Evolutionary conservation across 2,797 vertebrate genomes (phyloP), one percentile per base, ranked within the genome.

Genomic region (Psittacula derbiana): DNA sequence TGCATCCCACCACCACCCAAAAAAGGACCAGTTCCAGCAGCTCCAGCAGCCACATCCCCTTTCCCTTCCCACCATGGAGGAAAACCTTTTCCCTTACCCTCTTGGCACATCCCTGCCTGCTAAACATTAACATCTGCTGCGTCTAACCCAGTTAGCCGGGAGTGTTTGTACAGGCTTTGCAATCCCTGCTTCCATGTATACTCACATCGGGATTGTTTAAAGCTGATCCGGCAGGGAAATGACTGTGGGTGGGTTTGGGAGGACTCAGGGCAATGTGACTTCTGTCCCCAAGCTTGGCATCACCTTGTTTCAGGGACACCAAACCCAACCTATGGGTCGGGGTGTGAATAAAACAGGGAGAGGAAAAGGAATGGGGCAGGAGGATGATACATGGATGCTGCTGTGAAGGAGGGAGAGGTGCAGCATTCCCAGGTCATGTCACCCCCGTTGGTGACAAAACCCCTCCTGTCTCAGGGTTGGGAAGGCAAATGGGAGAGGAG

Each of bases 151-250:
- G 44, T 73, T 15, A 30, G 73, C 66, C 8, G 4, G 73, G 50
- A 72, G 64, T 52, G 61, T 74, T 79, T 80, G 85, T 28, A 15
- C 43, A 61, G 73, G 8, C 47, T 46, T 47, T 33, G 80, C 61
- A 21, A 5, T 10, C n/a, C 49, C 7, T 1, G 40, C 46, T 78
- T 40, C 73, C 83, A 19, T 57, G 49, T 78, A 94, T 89, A 91
- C 90, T 95, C 81, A 47, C 80, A 80, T 6, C 0, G 11, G 81
- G 46, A 84, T 73, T 72, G 76, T 84, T 95, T 96, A 93, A 94
- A 89, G 81, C 44, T 12, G 8, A 6, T 40, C 8, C 25, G 92
- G 93, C 87, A 69, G 86, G 55, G 66, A 80, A 44, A 94, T 19
- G 88, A 67, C 96, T 61, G 38, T 8, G 33, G 66, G 84, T 4